Conservation (phyloP, 2,888 invertebrate genomes). For the Corythucha ciliata region DNA sequence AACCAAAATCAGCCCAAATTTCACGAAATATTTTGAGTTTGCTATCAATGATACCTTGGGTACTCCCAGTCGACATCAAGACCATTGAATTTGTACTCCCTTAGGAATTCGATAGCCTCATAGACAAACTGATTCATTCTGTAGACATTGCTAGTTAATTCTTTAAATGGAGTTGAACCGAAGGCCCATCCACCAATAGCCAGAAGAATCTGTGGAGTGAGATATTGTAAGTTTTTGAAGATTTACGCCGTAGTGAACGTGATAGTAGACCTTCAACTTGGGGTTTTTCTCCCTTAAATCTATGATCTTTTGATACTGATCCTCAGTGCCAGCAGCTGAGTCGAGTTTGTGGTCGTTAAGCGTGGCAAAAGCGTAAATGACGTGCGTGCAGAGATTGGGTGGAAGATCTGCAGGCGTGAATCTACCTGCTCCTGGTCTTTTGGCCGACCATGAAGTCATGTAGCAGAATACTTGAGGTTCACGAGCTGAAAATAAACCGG, state of each 20-base stretch:
- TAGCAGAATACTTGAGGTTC: slow-evolving; percentile 88
- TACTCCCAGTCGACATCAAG: slow-evolving; percentile 93
- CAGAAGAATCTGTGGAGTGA: slow-evolving; percentile 53
- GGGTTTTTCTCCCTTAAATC: slow-evolving; percentile 80
- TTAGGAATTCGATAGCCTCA: slow-evolving; percentile 83
- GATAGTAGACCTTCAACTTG: slow-evolving; percentile 62
- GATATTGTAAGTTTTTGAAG: background rate
- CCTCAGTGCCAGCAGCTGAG: slow-evolving; percentile 73
- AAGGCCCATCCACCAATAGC: slow-evolving; percentile 96
- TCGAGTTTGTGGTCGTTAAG: slow-evolving; percentile 74
- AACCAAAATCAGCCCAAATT: slow-evolving; percentile 18
- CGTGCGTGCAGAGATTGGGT: slow-evolving; percentile 80
- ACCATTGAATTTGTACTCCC: slow-evolving; percentile 85
- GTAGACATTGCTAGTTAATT: slow-evolving; percentile 80
- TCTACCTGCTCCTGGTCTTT: slow-evolving; percentile 77
- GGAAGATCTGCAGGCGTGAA: slow-evolving; percentile 86
- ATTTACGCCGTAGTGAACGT: background rate
- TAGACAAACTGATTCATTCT: slow-evolving; percentile 93
- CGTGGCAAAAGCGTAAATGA: slow-evolving; percentile 91
- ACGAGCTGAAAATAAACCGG: slow-evolving; percentile 51
- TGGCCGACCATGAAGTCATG: slow-evolving; percentile 92
- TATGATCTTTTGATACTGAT: slow-evolving; percentile 69
- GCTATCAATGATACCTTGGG: slow-evolving; percentile 50
- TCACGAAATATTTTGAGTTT: slow-evolving; percentile 1
- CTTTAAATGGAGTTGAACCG: slow-evolving; percentile 89